Evolutionary conservation across 2,113 vertebrate species (phyloP).

Genomic region (Cryptoleucopteryx plumbea): DNA sequence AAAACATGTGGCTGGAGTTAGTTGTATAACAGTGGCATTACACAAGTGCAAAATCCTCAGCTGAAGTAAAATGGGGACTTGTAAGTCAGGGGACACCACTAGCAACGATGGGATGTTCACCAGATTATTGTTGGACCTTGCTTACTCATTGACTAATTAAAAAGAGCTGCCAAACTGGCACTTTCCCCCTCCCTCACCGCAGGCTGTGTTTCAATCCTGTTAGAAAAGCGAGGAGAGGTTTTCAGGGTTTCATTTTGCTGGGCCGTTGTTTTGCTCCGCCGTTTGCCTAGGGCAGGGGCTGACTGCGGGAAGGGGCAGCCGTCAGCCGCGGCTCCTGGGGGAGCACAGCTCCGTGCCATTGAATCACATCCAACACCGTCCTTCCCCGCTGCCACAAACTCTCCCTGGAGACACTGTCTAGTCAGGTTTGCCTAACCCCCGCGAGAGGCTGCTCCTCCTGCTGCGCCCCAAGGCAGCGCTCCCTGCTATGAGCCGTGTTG

Average conservation of each 20-base stretch:
- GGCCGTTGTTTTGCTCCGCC: not conserved
- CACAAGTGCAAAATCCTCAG: not conserved
- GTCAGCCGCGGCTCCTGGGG: rapidly evolving
- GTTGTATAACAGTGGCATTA: not conserved
- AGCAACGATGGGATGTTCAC: rapidly evolving
- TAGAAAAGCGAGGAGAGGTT: not conserved
- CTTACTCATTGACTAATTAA: not conserved
- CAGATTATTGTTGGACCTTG: not conserved
- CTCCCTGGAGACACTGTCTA: not conserved
- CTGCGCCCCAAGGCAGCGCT: not conserved
- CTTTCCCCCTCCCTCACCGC: not conserved
- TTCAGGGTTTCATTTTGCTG: not conserved
- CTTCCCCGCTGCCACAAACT: rapidly evolving
- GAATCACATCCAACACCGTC: not conserved
- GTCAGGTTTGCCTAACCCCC: not conserved
- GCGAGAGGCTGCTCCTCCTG: not conserved
- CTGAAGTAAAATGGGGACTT: not conserved
- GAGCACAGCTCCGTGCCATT: rapidly evolving
- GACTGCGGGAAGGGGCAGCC: not conserved
- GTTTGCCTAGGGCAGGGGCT: rapidly evolving
- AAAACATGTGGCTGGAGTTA: not conserved
- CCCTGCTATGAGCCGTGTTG: rapidly evolving
- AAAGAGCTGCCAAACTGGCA: not conserved
- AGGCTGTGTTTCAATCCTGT: not conserved
- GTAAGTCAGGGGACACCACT: not conserved